Base-by-base conservation (phyloP, 2,113 vertebrate species). In the Ifrita kowaldi region DNA sequence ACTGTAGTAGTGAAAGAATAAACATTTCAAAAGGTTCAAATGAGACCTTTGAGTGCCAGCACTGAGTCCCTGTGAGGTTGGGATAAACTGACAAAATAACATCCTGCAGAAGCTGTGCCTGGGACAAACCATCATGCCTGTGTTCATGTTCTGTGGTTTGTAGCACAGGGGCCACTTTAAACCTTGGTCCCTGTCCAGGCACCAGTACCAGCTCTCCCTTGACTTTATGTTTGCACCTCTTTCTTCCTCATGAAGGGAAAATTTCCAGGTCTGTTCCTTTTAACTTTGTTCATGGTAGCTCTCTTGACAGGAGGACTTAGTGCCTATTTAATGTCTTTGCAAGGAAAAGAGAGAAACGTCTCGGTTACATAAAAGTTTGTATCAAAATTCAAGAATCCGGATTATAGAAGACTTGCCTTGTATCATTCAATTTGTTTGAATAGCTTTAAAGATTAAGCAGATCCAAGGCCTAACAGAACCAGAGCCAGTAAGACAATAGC, bases 361-460 rank as follows among this genome's bases (percentile, higher is more conserved):
- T 96, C 92, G 0, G 71, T 97, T 93, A 95, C 94, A 94, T 93
- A 77, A 95, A 96, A 91, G 94, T 96, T 94, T 96, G 95, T 95
- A 96, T 97, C 94, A 97, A 97, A 97, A 96, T 85, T 95, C 93
- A 87, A 95, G 93, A 96, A 95, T 92, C 69, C n/a, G 10, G 95
- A 95, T 96, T 96, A 91, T 94, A 93, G 94, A 69, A 78, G 90
- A 44, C 85, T 81, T 76, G 67, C 89, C 91, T 94, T 59, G 82
- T 89, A 83, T 94, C 91, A 95, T 93, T 97, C 76, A 93, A 81
- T 95, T 94, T 71, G 78, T 92, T 87, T 96, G 93, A 96, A 96
- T 97, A 90, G 93, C 93, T 97, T 96, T 97, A 97, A 97, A 96
- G 91, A 91, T 97, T 96, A 96, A 95, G 93, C 90, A 84, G 95